Base-by-base conservation (phyloP, 2,797 vertebrate genomes). In the Brotula barbata region DNA sequence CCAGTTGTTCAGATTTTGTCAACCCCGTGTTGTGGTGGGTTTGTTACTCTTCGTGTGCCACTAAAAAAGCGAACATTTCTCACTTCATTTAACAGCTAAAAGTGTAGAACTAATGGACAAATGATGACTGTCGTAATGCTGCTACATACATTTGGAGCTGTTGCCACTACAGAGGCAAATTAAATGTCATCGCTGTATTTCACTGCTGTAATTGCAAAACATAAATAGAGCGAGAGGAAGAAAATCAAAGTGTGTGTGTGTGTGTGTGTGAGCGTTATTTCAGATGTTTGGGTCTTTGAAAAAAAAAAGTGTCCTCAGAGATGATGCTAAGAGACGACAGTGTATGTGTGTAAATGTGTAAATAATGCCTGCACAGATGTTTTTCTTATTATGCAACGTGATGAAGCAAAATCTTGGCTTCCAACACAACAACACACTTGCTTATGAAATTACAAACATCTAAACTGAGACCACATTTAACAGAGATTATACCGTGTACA, bases 1-100 rank as follows among this genome's bases (percentile, higher is more conserved):
- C 54, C 51, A 61, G 55, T 40, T 46, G 23, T 63, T 52, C n/a
- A 61, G 37, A 3, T 28, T 3, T 10, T 17, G 17, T 63, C 2
- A 58, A 58, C n/a, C 57, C n/a, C 3, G 3, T 2, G 40, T 17
- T 40, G 10, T 15, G 3, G 16, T 9, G 16, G 5, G 22, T 43
- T 54, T 52, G 28, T 57, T 2, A 23, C 13, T 20, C 46, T 59
- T 64, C 31, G 56, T 6, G 6, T 25, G 37, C 6, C n/a, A 5
- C 22, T 41, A 28, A 22, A 49, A 36, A 71, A 52, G 4, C 40
- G 12, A 51, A 39, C 2, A 53, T 47, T 58, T 12, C 55, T 34
- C 21, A 45, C 34, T 58, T 65, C 63, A 76, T 87, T 84, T 78
- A 79, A 60, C 63, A 64, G 47, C 46, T 61, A 68, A 78, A 80